These are phyloP conservation scores for Catharus ustulatus DNA, from an alignment of 2,797 vertebrate species.

Conservation along the genomic window DNA sequence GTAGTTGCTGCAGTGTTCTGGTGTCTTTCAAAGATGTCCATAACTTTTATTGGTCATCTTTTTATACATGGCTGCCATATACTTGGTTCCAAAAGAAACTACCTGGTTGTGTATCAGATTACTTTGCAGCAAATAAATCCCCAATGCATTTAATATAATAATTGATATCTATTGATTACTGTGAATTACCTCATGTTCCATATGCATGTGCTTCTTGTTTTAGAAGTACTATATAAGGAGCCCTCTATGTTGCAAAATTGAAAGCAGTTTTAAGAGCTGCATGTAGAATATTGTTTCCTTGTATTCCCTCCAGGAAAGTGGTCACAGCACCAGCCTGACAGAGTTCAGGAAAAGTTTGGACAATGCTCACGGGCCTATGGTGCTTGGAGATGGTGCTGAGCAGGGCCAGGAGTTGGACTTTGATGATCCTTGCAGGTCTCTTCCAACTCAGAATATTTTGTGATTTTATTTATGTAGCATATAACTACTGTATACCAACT, in stretches of 20 bases:
- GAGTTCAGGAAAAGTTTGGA: not conserved
- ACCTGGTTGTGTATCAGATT: not conserved
- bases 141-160: not conserved
- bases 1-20: not conserved
- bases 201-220: not conserved
- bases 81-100: not conserved
- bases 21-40: not conserved
- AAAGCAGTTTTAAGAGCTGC: not conserved
- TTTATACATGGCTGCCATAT: not conserved
- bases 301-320: not conserved
- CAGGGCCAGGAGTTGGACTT: not conserved
- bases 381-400: not conserved
- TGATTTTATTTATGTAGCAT: not conserved
- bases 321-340: not conserved
- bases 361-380: fast-evolving
- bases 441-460: not conserved
- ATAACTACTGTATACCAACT: not conserved
- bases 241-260: not conserved
- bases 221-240: not conserved
- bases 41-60: not conserved
- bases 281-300: not conserved
- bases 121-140: not conserved
- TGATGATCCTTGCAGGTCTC: not conserved
- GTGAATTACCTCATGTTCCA: not conserved
- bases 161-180: not conserved